Evolutionary conservation across 2,113 vertebrate species (phyloP), one percentile per base, ranked within the genome.

Genomic region (Oreocharis arfaki): DNA sequence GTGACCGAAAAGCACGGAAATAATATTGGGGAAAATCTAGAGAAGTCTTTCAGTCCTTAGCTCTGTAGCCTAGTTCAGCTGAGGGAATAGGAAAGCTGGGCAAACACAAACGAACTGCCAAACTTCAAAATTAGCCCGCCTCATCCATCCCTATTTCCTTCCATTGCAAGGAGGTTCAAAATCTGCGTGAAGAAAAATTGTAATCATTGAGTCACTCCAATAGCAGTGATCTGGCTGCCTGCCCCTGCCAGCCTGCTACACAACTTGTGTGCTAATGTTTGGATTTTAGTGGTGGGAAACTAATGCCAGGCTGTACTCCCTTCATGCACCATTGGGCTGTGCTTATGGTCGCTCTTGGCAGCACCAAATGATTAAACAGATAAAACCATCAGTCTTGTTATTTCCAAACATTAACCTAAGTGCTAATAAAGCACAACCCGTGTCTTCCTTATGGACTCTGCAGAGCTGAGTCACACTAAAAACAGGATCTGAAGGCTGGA

Each of bases 321-420:
- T 96, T 86, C 84, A 83, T 77, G 91, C 94, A 44, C 94, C 52
- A 32, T 84, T 95, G 95, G 76, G 75, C 94, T 96, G 84, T 95
- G 95, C 92, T 97, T 95, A 96, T 92, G 92, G 90, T 95, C 7
- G 81, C 77, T 96, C 50, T 95, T 96, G 94, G 94, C 95, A 96
- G 89, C 78, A 83, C 77, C 74, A 79, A 95, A 89, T 85, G 83
- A 96, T 87, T 91, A 82, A 97, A 96, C 91, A 96, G 97, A 97
- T 97, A 97, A 96, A 97, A 81, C 94, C 94, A 92, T 95, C 88
- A 89, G 96, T 92, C 93, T 97, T 96, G 79, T 91, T 96, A 97
- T 96, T 97, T 96, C 92, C 95, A 97, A 97, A 97, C 96, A 95
- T 97, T 97, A 97, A 97, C 96, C 95, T 96, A 97, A 97, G 94